A percentile compares a stretch with the other conserved stretches of the same genome.
These are phyloP conservation scores for Macquaria ambigua DNA, from an alignment of 2,113 vertebrate genomes.

Conservation along the genomic window DNA sequence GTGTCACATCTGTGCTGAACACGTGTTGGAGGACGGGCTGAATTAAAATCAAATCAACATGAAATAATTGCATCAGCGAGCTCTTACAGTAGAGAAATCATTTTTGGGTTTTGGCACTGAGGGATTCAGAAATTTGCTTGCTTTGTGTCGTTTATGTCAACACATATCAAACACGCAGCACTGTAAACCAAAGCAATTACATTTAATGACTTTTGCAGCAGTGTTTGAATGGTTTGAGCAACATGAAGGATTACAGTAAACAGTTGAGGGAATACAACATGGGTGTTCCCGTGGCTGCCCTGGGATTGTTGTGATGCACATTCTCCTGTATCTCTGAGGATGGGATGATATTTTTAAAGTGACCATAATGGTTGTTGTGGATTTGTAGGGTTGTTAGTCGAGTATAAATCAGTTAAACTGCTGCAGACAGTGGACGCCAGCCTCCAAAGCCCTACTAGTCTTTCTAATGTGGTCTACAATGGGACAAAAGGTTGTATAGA, in stretches of 20 bases:
- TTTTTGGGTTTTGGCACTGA: slow-evolving; percentile 28
- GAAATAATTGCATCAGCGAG: slow-evolving; percentile 27
- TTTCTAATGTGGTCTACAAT: slow-evolving; percentile 38
- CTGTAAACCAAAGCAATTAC: slow-evolving; percentile 47
- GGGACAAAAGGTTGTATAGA: slow-evolving; percentile 36
- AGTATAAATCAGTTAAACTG: slow-evolving; percentile 58
- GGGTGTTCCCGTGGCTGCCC: slow-evolving; percentile 61
- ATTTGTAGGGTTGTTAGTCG: slow-evolving; percentile 50
- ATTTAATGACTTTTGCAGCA: slow-evolving; percentile 44
- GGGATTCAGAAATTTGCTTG: slow-evolving; percentile 50
- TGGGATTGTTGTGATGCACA: slow-evolving; percentile 54
- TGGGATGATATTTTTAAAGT: slow-evolving; percentile 64
- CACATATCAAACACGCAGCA: slow-evolving; percentile 11
- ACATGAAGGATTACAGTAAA: slow-evolving; percentile 52
- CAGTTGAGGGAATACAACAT: slow-evolving; percentile 41
- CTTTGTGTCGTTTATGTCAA: slow-evolving; percentile 28
- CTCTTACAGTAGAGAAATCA: slow-evolving; percentile 10
- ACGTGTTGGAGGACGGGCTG: slow-evolving; percentile 1
- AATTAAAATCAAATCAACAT: slow-evolving; percentile 48
- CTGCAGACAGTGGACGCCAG: slow-evolving; percentile 46
- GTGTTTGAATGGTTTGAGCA: slow-evolving; percentile 55
- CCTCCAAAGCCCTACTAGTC: slow-evolving; percentile 28
- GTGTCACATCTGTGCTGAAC: slow-evolving; percentile 53
- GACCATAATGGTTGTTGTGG: slow-evolving; percentile 49
- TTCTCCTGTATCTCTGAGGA: slow-evolving; percentile 57